A percentile compares a stretch with the other conserved stretches of the same genome.
Evolutionary conservation across 1,140 invertebrate species (phyloP).

Genomic region (Thaumatotibia leucotreta): DNA sequence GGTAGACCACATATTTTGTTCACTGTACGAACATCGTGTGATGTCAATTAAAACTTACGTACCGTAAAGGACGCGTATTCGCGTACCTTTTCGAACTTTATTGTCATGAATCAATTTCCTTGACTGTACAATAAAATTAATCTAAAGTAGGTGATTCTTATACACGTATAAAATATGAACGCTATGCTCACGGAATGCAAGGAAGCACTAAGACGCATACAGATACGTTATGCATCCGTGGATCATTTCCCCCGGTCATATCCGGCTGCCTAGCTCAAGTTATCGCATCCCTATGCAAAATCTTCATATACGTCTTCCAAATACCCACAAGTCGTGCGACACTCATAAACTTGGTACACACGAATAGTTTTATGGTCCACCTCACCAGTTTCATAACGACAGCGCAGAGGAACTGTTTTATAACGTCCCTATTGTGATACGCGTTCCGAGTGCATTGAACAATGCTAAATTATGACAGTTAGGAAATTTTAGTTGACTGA

Average conservation of each 20-base stretch:
- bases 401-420: not conserved
- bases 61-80: no score
- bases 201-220: not conserved
- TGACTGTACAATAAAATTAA: no score
- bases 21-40: no score
- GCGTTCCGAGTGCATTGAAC: not conserved
- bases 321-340: slow-evolving; percentile 9
- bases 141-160: no score
- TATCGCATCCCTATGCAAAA: slow-evolving; percentile 3
- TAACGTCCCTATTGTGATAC: not conserved
- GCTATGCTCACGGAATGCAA: not conserved
- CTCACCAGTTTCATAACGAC: not conserved
- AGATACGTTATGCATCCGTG: slow-evolving; percentile 9
- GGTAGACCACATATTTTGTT: no score
- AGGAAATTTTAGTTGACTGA: not conserved
- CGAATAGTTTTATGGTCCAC: slow-evolving; percentile 9
- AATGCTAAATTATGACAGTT: not conserved
- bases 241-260: slow-evolving; percentile 11
- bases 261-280: slow-evolving; percentile 4
- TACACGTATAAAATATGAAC: not conserved
- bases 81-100: no score
- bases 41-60: no score
- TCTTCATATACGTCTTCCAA: slow-evolving; percentile 1
- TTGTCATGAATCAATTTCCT: no score
- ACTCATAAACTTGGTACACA: slow-evolving; percentile 12